Evolutionary conservation across 2,888 invertebrate species (phyloP).

Genomic region (Pandemis heparana): DNA sequence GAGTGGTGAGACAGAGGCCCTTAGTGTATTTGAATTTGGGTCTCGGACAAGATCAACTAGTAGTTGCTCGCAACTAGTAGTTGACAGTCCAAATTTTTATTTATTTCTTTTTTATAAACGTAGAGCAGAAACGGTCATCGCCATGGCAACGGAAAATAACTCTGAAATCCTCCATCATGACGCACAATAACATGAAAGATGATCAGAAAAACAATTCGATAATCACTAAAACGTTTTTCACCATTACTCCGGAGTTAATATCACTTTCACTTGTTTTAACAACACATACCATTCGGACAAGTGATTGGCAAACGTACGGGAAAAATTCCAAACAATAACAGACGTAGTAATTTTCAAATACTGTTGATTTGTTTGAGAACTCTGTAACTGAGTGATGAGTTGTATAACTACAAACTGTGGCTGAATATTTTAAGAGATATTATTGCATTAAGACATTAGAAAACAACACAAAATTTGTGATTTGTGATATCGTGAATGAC

Average conservation of each 20-base stretch:
- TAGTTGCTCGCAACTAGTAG: no score
- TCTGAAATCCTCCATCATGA: neutral
- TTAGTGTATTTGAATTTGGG: no score
- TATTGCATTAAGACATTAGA: no score
- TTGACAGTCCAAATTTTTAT: no score
- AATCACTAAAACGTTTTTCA: slow-evolving; percentile 17
- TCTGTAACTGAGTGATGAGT: neutral
- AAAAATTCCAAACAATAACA: slow-evolving; percentile 21
- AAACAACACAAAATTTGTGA: no score
- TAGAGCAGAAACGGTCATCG: neutral
- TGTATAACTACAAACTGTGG: neutral
- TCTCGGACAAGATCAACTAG: no score
- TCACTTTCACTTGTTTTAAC: slow-evolving; percentile 30
- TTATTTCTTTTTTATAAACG: no score
- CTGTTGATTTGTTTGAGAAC: neutral
- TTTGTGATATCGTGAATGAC: no score
- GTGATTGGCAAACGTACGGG: slow-evolving; percentile 18
- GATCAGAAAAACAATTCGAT: slow-evolving; percentile 14
- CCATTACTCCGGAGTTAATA: neutral
- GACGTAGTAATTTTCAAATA: slow-evolving; percentile 6
- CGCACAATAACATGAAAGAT: neutral
- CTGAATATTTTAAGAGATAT: neutral
- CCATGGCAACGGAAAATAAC: neutral
- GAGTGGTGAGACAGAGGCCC: no score
- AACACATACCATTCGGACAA: neutral